Evolutionary conservation across 1,140 invertebrate species (phyloP).

Genomic region (Homarus americanus): DNA sequence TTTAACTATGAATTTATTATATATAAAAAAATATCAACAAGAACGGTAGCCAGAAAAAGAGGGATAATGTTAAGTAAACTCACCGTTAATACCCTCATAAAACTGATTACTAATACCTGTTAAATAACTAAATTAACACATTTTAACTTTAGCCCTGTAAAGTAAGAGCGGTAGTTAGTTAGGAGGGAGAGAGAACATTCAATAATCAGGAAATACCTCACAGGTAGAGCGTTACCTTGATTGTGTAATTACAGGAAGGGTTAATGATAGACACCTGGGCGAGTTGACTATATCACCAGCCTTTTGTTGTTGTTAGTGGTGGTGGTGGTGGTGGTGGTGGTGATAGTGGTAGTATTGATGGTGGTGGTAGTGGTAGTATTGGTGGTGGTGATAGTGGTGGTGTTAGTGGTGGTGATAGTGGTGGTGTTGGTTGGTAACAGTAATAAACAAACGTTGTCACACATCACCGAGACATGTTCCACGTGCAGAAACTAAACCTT

Average conservation of each 20-base stretch:
- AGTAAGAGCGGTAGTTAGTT: neutral
- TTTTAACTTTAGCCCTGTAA: too few relatives aligned
- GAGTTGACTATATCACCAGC: neutral
- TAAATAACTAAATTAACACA: too few relatives aligned
- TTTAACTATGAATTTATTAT: too few relatives aligned
- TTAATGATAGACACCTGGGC: neutral
- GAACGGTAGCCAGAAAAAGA: too few relatives aligned
- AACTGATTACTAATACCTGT: too few relatives aligned
- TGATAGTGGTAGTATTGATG: neutral
- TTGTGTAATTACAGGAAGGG: neutral
- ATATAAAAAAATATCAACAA: too few relatives aligned
- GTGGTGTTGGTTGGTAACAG: neutral
- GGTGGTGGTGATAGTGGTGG: neutral
- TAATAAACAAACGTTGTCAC: too few relatives aligned
- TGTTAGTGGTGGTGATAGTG: neutral
- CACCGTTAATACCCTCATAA: too few relatives aligned
- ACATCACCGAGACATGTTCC: too few relatives aligned
- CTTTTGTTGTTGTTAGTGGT: neutral
- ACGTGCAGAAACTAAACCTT: too few relatives aligned
- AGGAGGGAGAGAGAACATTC: neutral
- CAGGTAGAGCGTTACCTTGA: neutral
- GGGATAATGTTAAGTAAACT: too few relatives aligned
- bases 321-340: neutral
- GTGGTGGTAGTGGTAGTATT: slow-evolving; percentile 4
- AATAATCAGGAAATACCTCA: neutral